Evolutionary conservation across 2,113 vertebrate species (phyloP).

Genomic region (Chlorodrepanis virens): DNA sequence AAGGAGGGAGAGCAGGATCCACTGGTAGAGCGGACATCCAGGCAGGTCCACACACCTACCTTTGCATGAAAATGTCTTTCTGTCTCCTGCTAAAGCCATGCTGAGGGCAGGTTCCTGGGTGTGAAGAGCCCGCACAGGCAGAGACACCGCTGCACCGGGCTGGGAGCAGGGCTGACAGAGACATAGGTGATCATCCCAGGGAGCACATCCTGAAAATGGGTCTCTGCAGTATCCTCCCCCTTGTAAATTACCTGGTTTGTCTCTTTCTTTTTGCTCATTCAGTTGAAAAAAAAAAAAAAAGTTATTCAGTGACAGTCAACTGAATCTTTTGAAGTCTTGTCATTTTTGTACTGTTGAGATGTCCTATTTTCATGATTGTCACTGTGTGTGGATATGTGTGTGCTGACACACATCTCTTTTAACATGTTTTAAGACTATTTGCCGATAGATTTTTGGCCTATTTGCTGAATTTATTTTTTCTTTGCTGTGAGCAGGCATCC

Average conservation of each 20-base stretch:
- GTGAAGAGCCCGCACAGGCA: background rate
- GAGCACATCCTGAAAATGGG: background rate
- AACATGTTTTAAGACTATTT: background rate
- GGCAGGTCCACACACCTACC: too few relatives aligned
- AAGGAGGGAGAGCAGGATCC: background rate
- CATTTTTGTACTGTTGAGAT: fast-evolving
- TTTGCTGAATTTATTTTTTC: background rate
- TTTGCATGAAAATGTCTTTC: background rate
- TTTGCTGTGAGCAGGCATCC: background rate
- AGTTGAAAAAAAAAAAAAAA: background rate
- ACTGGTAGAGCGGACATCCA: background rate
- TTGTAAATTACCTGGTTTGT: background rate
- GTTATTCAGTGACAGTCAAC: background rate
- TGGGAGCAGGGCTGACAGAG: background rate
- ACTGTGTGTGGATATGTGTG: background rate
- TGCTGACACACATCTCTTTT: background rate
- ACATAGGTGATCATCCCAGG: background rate
- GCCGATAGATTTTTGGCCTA: background rate
- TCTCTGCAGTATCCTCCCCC: background rate
- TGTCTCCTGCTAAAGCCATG: background rate
- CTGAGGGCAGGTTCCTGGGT: background rate
- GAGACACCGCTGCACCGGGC: fast-evolving
- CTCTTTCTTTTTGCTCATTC: background rate
- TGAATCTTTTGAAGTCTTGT: background rate
- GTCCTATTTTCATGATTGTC: background rate